Evolutionary conservation across 2,113 vertebrate species (phyloP).

Genomic region (Actenoides lindsayi): DNA sequence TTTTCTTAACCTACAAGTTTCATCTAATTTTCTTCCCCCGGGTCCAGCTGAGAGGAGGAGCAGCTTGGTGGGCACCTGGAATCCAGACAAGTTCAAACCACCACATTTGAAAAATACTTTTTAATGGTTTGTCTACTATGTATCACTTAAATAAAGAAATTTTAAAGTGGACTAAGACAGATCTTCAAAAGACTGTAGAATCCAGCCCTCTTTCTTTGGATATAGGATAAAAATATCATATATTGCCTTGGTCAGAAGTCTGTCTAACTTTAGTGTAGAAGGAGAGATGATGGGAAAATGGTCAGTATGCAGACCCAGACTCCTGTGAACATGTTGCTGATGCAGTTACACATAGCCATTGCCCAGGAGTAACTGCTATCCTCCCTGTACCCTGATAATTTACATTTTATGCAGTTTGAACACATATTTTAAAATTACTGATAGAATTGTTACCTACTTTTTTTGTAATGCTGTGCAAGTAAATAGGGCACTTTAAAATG

Average conservation of each 20-base stretch:
- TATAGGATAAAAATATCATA: neutral
- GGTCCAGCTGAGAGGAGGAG: no score
- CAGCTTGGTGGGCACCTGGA: no score
- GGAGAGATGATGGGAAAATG: neutral
- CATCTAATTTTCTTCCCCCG: no score
- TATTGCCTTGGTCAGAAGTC: neutral
- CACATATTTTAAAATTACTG: neutral
- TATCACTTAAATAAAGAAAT: neutral
- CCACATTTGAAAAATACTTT: neutral
- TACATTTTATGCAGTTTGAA: neutral
- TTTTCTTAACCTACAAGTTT: no score
- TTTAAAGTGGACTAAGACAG: neutral
- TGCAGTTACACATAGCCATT: neutral
- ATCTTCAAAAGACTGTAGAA: neutral
- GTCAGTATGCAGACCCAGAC: neutral
- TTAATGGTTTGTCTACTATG: neutral
- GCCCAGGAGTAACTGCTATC: neutral
- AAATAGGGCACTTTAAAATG: neutral
- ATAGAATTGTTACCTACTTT: neutral
- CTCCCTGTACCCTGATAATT: neutral
- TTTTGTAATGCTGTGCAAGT: neutral
- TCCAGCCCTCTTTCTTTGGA: neutral
- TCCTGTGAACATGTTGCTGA: fast-evolving
- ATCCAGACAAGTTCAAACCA: no score
- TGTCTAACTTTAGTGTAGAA: neutral